These are phyloP conservation scores for Mesorhabditis belari DNA, from an alignment of 2,888 invertebrate species.

Conservation along the genomic window DNA sequence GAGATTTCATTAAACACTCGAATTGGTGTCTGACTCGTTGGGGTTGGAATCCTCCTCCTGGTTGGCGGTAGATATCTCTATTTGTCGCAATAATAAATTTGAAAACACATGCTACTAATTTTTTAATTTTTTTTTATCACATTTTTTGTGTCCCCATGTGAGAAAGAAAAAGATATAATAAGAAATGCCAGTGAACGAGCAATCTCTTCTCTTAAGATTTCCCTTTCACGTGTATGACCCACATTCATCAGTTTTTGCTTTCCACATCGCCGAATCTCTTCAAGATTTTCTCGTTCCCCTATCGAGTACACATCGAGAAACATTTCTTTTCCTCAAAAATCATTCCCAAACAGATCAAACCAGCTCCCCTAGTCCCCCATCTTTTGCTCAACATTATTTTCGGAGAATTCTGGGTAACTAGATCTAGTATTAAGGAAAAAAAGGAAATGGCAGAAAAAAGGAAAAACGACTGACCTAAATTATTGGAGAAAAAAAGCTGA, in stretches of 20 bases:
- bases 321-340: neutral
- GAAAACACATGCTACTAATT: no score
- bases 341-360: neutral
- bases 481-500: no score
- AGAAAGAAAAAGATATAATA: neutral
- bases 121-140: neutral
- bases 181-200: neutral
- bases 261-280: neutral
- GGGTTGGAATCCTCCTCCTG: slow-evolving; percentile 43
- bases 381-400: no score
- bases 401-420: no score
- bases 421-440: no score
- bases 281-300: no score
- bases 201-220: neutral
- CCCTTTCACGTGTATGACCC: neutral
- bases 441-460: no score
- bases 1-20: slow-evolving; percentile 32
- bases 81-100: no score
- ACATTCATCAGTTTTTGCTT: neutral
- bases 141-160: neutral
- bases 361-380: no score
- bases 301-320: neutral
- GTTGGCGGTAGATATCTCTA: slow-evolving; percentile 19
- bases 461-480: no score
- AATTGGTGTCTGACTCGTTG: slow-evolving; percentile 35